Evolutionary conservation across 2,888 invertebrate genomes (phyloP).

Genomic region (Rhagonycha lutea): DNA sequence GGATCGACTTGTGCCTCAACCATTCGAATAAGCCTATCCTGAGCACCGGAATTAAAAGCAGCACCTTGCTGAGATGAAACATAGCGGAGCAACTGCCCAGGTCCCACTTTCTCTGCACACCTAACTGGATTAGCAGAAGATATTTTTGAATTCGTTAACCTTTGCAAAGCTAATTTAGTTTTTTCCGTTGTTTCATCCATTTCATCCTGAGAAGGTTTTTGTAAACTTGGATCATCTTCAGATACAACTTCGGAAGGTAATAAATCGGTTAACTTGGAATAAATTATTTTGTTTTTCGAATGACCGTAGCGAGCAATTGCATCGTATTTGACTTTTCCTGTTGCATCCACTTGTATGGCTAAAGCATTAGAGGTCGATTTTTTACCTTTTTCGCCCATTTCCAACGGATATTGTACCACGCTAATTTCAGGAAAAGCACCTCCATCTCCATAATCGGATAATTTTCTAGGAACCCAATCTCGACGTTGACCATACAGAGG

Average conservation of each 20-base stretch:
- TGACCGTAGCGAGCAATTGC: constrained; percentile 94
- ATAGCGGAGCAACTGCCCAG: constrained; percentile 96
- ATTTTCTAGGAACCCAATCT: constrained; percentile 89
- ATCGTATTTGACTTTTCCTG: constrained; percentile 94
- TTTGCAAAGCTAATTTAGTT: constrained; percentile 86
- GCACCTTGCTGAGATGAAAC: constrained; percentile 97
- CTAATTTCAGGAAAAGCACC: constrained; percentile 98
- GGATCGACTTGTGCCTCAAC: constrained; percentile 95
- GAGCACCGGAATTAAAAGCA: constrained; percentile 93
- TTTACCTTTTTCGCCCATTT: constrained; percentile 83
- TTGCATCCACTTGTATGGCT: constrained; percentile 89
- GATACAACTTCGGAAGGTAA: constrained; percentile 87
- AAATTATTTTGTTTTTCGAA: constrained; percentile 94
- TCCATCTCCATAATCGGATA: constrained; percentile 85
- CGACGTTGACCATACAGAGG: constrained; percentile 95
- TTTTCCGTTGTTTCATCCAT: constrained; percentile 88
- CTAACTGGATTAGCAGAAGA: constrained; percentile 96
- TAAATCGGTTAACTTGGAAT: constrained; percentile 90
- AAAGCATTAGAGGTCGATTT: constrained; percentile 85
- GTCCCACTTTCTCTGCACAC: constrained; percentile 90
- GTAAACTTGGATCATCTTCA: constrained; percentile 90
- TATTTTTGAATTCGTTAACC: constrained; percentile 86
- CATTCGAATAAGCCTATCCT: constrained; percentile 95
- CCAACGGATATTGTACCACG: constrained; percentile 93
- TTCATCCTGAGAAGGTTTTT: constrained; percentile 85